These are phyloP conservation scores for Tetrapedia diversipes DNA, from an alignment of 2,888 invertebrate species.

Conservation along the genomic window DNA sequence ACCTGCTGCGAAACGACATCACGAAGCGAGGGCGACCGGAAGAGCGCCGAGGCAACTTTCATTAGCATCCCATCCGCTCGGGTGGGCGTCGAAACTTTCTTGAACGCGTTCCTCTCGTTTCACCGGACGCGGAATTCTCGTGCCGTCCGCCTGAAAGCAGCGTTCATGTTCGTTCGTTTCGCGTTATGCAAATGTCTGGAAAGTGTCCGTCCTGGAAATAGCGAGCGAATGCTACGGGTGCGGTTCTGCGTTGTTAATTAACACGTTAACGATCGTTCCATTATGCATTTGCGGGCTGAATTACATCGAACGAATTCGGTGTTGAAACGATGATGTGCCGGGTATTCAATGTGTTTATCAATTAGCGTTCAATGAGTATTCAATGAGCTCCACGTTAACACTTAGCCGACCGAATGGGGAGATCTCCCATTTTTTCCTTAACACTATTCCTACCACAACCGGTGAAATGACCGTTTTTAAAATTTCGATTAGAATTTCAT, in stretches of 20 bases:
- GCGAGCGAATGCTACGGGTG: neutral
- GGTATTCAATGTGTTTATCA: too few relatives aligned
- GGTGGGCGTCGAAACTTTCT: constrained; percentile 30
- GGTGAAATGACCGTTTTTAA: too few relatives aligned
- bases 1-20: neutral
- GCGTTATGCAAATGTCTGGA: constrained; percentile 46
- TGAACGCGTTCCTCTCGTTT: neutral
- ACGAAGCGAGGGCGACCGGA: constrained; percentile 16
- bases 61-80: neutral
- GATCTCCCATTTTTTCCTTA: too few relatives aligned
- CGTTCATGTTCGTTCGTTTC: neutral
- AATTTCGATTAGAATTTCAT: too few relatives aligned
- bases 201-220: constrained; percentile 24
- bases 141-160: too few relatives aligned
- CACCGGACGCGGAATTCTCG: too few relatives aligned
- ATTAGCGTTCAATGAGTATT: too few relatives aligned
- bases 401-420: too few relatives aligned
- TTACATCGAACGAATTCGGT: neutral
- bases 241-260: neutral
- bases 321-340: neutral
- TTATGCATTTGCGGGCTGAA: neutral
- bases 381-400: too few relatives aligned
- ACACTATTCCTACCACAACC: too few relatives aligned
- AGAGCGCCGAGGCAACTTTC: constrained; percentile 16
- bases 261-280: too few relatives aligned